Evolutionary conservation across 2,113 vertebrate genomes (phyloP).

Genomic region (Tyrannus savana): DNA sequence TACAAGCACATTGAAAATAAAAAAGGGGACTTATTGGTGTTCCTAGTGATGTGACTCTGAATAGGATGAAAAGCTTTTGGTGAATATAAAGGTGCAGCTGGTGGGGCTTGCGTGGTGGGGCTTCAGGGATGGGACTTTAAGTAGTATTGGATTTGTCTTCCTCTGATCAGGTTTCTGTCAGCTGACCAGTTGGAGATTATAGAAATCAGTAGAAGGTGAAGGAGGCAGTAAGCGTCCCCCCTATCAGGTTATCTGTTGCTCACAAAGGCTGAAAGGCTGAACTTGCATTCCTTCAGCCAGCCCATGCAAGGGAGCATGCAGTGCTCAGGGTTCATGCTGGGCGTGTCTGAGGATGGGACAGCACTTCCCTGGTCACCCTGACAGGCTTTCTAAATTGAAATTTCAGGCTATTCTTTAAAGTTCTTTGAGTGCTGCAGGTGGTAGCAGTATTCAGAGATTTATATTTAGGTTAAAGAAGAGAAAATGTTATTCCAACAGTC

Average conservation of each 20-base stretch:
- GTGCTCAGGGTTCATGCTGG: rapidly evolving
- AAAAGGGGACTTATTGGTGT: neutral
- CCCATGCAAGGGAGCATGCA: rapidly evolving
- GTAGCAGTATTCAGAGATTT: neutral
- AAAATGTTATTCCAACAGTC: neutral
- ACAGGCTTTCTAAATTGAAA: neutral
- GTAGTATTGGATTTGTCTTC: neutral
- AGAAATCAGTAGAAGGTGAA: neutral
- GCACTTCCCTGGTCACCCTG: neutral
- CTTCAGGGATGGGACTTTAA: neutral
- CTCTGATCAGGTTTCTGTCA: neutral
- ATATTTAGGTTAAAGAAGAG: neutral
- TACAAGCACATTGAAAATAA: neutral
- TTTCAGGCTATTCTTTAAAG: neutral
- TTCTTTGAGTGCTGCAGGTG: neutral
- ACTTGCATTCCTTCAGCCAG: neutral
- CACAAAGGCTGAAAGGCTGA: neutral
- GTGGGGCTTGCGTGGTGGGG: neutral
- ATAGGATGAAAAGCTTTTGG: neutral
- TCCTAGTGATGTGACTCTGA: neutral
- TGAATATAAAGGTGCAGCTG: neutral
- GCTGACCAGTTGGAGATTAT: rapidly evolving
- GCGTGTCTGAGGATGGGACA: neutral
- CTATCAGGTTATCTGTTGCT: neutral
- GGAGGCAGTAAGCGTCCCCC: neutral